Evolutionary conservation across 2,797 vertebrate genomes (phyloP).

Genomic region (Brachyalestes nurse): DNA sequence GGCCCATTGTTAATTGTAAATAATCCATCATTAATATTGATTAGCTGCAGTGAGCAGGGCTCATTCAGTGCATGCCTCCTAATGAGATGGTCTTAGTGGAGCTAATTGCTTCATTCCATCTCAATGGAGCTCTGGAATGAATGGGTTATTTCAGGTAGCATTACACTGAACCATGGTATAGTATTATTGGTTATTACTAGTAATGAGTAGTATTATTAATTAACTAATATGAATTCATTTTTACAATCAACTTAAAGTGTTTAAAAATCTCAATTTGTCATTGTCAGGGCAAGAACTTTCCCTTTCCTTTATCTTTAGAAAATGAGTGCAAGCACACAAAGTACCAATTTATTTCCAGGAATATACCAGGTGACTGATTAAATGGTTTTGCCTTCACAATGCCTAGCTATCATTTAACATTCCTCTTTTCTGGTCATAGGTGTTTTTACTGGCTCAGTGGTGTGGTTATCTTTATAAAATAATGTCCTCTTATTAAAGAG

Average conservation of each 20-base stretch:
- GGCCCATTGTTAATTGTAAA: conserved; percentile 66
- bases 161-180: conserved; percentile 38
- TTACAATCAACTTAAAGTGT: conserved; percentile 11
- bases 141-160: conserved; percentile 43
- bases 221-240: conserved; percentile 27
- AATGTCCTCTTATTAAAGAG: background rate
- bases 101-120: conserved; percentile 61
- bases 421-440: background rate
- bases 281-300: background rate
- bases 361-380: background rate
- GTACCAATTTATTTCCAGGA: background rate
- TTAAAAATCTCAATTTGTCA: conserved; percentile 9
- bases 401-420: background rate
- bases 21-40: conserved; percentile 68
- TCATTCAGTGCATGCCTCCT: conserved; percentile 60
- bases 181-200: conserved; percentile 14
- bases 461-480: background rate
- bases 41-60: conserved; percentile 57
- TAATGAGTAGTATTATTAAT: background rate
- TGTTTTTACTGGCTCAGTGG: background rate
- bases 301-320: background rate
- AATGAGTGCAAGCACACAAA: background rate
- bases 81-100: conserved; percentile 62
- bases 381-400: background rate
- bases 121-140: conserved; percentile 49